Conservation (phyloP, 1,140 invertebrate species). For the Aphaenogaster ashmeadi region DNA sequence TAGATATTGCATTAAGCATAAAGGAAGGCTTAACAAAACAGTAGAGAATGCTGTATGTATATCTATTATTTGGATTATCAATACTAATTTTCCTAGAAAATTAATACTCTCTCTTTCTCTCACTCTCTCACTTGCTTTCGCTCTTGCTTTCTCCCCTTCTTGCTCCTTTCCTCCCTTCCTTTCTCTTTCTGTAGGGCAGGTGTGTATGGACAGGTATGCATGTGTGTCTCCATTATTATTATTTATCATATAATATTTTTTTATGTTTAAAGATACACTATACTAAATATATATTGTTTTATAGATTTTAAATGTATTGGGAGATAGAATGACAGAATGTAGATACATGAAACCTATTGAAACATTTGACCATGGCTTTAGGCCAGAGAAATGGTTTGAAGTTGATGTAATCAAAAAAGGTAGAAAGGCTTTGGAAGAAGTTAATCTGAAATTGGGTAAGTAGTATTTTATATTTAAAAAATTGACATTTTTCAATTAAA, state of each 20-base stretch:
- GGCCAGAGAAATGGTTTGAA: conserved; percentile 92
- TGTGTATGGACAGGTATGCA: not conserved
- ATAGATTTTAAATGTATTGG: conserved; percentile 89
- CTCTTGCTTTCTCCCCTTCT: too few relatives aligned
- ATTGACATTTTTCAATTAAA: not conserved
- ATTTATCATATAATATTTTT: not conserved
- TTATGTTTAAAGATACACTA: not conserved
- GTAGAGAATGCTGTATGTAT: conserved; percentile 85
- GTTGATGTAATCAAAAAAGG: conserved; percentile 94
- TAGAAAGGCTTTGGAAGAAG: conserved; percentile 92
- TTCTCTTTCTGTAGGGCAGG: not conserved
- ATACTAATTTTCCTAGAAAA: not conserved
- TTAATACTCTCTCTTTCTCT: not conserved
- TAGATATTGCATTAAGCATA: conserved; percentile 91
- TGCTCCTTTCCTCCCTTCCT: too few relatives aligned
- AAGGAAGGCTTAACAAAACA: conserved; percentile 78
- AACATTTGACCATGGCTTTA: conserved; percentile 92
- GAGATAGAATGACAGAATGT: conserved; percentile 95
- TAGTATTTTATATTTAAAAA: not conserved
- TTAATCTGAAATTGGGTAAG: conserved; percentile 94
- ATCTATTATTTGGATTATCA: not conserved
- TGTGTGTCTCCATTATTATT: not conserved
- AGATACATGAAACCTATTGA: conserved; percentile 91
- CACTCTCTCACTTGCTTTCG: too few relatives aligned
- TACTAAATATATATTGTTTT: conserved; percentile 27